phyloP scores from a whole-genome alignment of 1,140 invertebrate species.

The Pseudoatta argentina region DNA sequence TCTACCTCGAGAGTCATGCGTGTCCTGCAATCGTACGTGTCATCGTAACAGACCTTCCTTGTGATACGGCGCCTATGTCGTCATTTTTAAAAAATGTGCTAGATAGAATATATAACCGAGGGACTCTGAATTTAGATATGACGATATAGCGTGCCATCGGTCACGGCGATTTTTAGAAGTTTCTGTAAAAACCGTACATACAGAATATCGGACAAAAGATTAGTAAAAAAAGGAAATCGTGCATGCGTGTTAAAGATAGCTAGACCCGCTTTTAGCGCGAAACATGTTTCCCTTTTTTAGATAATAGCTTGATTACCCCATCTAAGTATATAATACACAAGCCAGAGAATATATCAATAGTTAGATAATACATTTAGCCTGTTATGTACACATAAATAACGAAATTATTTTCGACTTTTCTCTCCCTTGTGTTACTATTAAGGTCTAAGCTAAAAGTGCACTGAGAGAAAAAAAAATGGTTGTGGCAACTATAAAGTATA shows the following conservation, averaged over 20 bases:
- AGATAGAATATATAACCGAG: constrained; percentile 2
- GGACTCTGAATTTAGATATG: background rate
- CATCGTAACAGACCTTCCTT: constrained; percentile 2
- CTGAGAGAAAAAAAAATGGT: too few relatives aligned
- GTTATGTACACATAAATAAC: background rate
- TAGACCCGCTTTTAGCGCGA: constrained; percentile 11
- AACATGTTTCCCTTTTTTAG: constrained; percentile 20
- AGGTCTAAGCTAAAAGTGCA: background rate
- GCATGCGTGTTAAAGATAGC: constrained; percentile 6
- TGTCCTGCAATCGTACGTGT: constrained; percentile 25
- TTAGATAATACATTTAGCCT: constrained; percentile 7
- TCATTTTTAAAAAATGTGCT: background rate
- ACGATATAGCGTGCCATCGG: background rate
- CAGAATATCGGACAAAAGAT: background rate
- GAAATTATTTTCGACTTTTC: background rate
- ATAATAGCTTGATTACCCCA: constrained; percentile 10
- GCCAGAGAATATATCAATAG: background rate
- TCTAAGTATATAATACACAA: background rate
- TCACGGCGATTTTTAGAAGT: background rate
- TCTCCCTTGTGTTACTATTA: background rate
- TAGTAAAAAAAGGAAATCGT: background rate
- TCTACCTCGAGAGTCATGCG: constrained; percentile 9
- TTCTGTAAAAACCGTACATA: background rate
- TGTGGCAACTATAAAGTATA: too few relatives aligned
- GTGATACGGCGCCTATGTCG: background rate